Base-by-base conservation (phyloP, 1,140 invertebrate genomes). In the Sitobion miscanthi region DNA sequence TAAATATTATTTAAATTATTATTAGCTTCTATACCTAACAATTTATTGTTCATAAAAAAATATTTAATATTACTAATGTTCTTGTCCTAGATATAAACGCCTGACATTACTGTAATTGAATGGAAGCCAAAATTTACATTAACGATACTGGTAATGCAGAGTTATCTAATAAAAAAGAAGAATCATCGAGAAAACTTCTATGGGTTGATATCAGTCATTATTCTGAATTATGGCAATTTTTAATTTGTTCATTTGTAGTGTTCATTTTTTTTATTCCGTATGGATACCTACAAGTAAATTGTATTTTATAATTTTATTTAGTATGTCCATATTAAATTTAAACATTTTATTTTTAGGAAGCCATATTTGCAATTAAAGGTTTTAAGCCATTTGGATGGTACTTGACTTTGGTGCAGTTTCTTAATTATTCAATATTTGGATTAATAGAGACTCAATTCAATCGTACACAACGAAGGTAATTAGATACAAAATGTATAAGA, bases 351-450 rank as follows among this genome's bases (percentile, higher is more conserved):
- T 94, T 95, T 94, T 94, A 97, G 96, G 99, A 99, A 95, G 95
- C 99, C 38, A 98, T 99, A 95, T 99, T 99, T 95, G 97, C 97
- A 2, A 95, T 98, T 3, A 97, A 98, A 93, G 98, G 98, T 93
- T 98, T 99, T 94, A 97, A 98, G 95, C 97, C 97, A 30, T 98
- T 97, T 95, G 98, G 98, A 87, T 98, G 98, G 97, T 99, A 98
- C 95, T 96, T 99, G 93, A 99, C 99, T 14, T 96, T 99, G 86
- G 96, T 99, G 38, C 99, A 99, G 96, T 99, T 99, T 96, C 96
- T 96, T 21, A 98, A 97, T 94, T 99, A 99, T 95, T 96, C 97
- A 62, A 93, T 97, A 89, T 98, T 99, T 95, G 98, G 97, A 93
- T 96, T 97, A 94, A 94, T 97, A 54, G 98, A 99, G 95, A 96